Base-by-base conservation (phyloP, 2,888 invertebrate species). In the Andrena bucephala region DNA sequence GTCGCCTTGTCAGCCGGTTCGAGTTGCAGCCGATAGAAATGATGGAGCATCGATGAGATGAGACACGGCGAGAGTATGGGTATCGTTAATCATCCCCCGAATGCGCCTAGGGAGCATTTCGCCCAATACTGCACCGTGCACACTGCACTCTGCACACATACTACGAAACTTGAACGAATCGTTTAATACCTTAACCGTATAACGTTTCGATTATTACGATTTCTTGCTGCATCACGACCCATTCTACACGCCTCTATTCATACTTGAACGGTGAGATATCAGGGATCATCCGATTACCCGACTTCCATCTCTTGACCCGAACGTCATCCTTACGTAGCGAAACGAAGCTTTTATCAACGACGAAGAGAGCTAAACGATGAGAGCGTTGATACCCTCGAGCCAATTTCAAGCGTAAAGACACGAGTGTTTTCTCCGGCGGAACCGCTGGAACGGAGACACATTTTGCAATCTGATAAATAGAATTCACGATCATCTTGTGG, bases 301-400 rank as follows among this genome's bases (percentile, higher is more conserved):
- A 57, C 57, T 57, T 24, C 57, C 1, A 57, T 57, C 57, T 27
- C 57, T 57, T 20, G 57, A 24, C 57, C 24, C 10, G 24, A 10
- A 13, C 57, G 57, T 57, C 57, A 57, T 10, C 10, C 24, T 57
- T 57, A 57, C 57, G 24, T 57, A 24, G 57, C 57, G 57, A 24
- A 24, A 57, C 57, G 4, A 52, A 52, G 52, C 52, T 20, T 52
- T 52, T 52, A 52, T 20, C n/a, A 52, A 20, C 42, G 42, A 42
- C 1, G 42, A 42, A 16, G 4, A 42, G 4, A 16, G 42, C 42
- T 42, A 42, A 42, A 42, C 42, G 42, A 42, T 5, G 16, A 1
- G 42, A 42, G 16, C 42, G 42, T 16, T 13, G 42, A 16, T 42
- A 42, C 42, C 16, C 4, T 42, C 42, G 16, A 42, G 42, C 4